Conservation (phyloP, 2,888 invertebrate species). For the Nezara viridula region DNA sequence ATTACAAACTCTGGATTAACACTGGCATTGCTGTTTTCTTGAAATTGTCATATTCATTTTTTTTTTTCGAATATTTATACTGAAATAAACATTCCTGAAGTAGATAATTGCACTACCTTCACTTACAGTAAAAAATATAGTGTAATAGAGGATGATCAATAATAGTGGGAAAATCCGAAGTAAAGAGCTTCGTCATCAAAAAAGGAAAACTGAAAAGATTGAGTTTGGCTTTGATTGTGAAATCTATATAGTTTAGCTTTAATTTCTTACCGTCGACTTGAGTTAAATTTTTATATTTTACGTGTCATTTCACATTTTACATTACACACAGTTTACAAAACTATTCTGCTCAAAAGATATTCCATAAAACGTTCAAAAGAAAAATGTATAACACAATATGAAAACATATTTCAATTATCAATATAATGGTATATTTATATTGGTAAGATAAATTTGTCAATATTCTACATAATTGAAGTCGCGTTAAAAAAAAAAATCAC, state of each 20-base stretch:
- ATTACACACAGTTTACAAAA: no score
- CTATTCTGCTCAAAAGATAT: neutral
- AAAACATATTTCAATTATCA: no score
- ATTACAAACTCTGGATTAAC: no score
- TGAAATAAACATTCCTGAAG: neutral
- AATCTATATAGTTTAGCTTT: neutral
- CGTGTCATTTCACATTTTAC: neutral
- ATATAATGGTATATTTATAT: no score
- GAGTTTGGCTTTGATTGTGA: neutral
- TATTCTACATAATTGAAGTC: no score
- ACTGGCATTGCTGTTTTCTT: no score
- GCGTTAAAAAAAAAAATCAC: no score
- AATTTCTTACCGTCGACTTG: neutral
- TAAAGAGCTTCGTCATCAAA: neutral
- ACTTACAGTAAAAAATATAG: no score
- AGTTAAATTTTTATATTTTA: neutral
- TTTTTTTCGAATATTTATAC: neutral
- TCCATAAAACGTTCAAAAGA: neutral
- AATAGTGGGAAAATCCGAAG: neutral
- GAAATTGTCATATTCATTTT: no score
- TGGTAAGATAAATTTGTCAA: no score
- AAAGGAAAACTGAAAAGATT: neutral
- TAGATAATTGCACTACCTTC: neutral
- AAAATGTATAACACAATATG: no score
- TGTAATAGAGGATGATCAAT: no score